A percentile compares a stretch with the other conserved stretches of the same genome.
These are phyloP conservation scores for Microtus pennsylvanicus DNA, from an alignment of 2,113 vertebrate genomes.

Conservation along the genomic window DNA sequence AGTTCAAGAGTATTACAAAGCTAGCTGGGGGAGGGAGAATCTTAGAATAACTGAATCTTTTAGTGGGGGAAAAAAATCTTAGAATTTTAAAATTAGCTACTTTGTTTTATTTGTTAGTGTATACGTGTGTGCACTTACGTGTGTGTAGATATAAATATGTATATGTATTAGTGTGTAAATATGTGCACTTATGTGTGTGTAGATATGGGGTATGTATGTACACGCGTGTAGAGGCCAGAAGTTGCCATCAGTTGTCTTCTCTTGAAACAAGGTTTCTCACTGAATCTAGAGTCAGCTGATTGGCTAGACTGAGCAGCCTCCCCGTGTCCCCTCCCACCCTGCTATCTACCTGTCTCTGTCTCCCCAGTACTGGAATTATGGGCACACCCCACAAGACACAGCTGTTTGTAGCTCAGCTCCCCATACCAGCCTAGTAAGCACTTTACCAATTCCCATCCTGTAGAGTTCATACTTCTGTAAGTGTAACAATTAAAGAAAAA, in stretches of 20 bases:
- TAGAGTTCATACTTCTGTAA: not conserved
- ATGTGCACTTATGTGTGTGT: not conserved
- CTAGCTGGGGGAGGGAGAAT: not conserved
- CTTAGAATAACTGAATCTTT: not conserved
- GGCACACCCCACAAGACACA: not conserved
- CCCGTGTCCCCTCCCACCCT: no score
- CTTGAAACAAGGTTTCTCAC: not conserved
- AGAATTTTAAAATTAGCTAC: not conserved
- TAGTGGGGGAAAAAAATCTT: not conserved
- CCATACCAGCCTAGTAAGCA: rapidly evolving
- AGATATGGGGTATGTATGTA: not conserved
- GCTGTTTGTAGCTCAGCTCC: not conserved
- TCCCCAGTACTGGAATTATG: no score
- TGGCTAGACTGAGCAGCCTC: not conserved
- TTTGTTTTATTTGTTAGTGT: not conserved
- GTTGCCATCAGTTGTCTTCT: not conserved
- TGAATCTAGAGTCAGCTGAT: not conserved
- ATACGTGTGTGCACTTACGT: not conserved
- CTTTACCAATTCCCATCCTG: not conserved
- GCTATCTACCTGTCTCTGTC: no score
- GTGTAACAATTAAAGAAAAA: not conserved
- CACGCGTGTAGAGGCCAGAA: not conserved
- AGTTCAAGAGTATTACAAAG: not conserved
- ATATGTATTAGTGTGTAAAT: not conserved
- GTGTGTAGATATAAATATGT: not conserved